Conservation (phyloP, 2,113 vertebrate species). For the Prunella himalayana region DNA sequence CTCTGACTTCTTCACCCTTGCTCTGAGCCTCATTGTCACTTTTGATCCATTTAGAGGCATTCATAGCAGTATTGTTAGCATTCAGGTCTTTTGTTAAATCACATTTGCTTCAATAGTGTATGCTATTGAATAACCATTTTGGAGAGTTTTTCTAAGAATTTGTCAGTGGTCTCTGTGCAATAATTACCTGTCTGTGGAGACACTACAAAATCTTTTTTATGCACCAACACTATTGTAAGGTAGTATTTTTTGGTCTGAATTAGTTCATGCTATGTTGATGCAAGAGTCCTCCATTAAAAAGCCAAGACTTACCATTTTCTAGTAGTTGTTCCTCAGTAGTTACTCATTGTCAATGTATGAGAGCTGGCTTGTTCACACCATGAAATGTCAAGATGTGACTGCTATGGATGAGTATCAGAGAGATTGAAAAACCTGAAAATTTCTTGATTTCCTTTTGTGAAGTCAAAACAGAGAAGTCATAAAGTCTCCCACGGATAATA, state of each 20-base stretch:
- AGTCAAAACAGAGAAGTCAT: background rate
- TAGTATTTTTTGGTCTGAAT: background rate
- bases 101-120: background rate
- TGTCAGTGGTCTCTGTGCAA: background rate
- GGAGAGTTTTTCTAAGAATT: background rate
- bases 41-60: conserved; percentile 21
- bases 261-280: background rate
- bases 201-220: background rate
- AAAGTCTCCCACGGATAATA: background rate
- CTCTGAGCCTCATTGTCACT: conserved; percentile 9
- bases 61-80: background rate
- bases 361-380: background rate
- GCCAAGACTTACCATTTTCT: background rate
- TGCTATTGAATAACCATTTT: background rate
- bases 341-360: background rate
- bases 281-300: background rate
- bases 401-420: background rate
- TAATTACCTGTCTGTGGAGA: background rate
- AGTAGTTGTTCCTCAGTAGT: background rate
- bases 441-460: background rate
- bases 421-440: background rate
- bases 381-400: background rate
- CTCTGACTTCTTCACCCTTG: conserved; percentile 18
- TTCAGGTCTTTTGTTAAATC: background rate
- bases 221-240: background rate